A percentile compares a stretch with the other conserved stretches of the same genome.
phyloP scores from a whole-genome alignment of 2,888 invertebrate genomes.

The Biston stratarius region DNA sequence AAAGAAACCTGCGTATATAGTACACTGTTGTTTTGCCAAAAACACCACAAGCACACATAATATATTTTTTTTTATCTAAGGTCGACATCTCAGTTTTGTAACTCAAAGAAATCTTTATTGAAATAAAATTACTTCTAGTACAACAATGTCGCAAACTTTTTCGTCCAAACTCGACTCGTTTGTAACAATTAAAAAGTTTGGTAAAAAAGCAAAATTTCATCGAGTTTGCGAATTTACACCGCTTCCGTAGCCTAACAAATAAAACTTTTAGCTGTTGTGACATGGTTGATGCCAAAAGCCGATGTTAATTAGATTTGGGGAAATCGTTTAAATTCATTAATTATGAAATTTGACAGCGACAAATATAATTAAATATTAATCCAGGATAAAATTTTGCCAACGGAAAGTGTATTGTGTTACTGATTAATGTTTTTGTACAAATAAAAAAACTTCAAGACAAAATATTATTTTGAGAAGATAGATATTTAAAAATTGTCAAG shows the following conservation, averaged over 20 bases:
- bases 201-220: conserved; percentile 14
- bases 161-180: conserved; percentile 10
- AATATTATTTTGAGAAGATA: too few species aligned
- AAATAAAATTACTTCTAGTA: conserved; percentile 6
- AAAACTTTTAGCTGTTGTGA: conserved; percentile 18
- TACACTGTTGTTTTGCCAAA: too few species aligned
- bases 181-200: conserved; percentile 31
- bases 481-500: too few species aligned
- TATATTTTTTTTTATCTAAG: neutral
- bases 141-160: conserved; percentile 22
- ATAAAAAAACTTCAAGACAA: neutral
- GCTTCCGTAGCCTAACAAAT: conserved; percentile 21
- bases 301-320: neutral
- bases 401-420: neutral
- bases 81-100: neutral
- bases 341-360: neutral
- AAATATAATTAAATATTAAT: neutral
- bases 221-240: conserved; percentile 18
- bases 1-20: too few species aligned
- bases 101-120: neutral
- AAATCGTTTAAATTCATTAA: conserved; percentile 5
- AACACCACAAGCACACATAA: too few species aligned
- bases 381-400: neutral
- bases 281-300: neutral
- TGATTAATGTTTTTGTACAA: neutral